Conservation (phyloP, 1,140 invertebrate species). For the Sarcophaga bullata region DNA sequence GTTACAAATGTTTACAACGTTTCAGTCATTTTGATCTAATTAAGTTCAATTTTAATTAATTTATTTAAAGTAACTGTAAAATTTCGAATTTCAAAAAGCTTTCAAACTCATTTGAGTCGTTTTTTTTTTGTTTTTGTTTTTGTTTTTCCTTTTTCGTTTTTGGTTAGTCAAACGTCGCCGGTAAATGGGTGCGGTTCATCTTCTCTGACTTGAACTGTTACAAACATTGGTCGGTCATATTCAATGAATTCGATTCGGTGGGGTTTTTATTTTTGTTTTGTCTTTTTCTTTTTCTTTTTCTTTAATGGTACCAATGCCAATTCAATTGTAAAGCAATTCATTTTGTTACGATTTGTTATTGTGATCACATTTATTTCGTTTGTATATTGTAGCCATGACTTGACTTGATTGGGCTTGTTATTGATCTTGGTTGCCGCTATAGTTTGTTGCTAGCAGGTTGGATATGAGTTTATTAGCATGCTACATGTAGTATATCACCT, state of each 20-base stretch:
- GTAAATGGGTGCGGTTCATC: slow-evolving; percentile 35
- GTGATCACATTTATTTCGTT: slow-evolving; percentile 8
- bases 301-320: slow-evolving; percentile 1
- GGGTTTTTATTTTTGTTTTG: not conserved
- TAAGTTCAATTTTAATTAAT: slow-evolving; percentile 40
- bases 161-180: not conserved
- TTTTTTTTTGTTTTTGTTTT: too few relatives aligned
- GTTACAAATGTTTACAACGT: too few relatives aligned
- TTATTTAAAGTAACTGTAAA: slow-evolving; percentile 36
- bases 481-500: too few relatives aligned
- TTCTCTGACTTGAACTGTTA: not conserved
- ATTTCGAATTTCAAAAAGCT: not conserved
- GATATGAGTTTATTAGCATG: not conserved
- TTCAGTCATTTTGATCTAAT: slow-evolving; percentile 14
- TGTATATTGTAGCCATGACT: slow-evolving; percentile 15
- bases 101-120: too few relatives aligned
- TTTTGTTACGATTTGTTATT: slow-evolving; percentile 26
- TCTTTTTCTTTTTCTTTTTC: too few relatives aligned
- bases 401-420: slow-evolving; percentile 38
- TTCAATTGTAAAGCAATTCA: slow-evolving; percentile 30
- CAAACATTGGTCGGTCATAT: not conserved
- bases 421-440: slow-evolving; percentile 5
- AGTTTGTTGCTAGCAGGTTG: not conserved
- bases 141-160: not conserved
- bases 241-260: not conserved